These are phyloP conservation scores for Brachionus asplanchnoidis DNA, from an alignment of 1,140 invertebrate species.

Conservation along the genomic window DNA sequence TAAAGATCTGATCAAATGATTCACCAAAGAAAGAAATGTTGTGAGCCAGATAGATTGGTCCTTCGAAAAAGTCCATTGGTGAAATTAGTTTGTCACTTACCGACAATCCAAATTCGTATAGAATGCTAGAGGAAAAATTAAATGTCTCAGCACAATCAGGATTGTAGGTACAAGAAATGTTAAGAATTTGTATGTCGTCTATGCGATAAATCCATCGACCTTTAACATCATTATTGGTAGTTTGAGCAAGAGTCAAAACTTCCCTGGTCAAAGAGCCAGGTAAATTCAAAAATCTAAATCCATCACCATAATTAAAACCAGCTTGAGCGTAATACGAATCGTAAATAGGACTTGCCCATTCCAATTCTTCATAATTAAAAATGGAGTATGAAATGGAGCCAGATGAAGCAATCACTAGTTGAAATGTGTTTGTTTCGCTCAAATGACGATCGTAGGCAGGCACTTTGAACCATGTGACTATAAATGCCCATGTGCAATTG, in stretches of 20 bases:
- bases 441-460: not conserved
- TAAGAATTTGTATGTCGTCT: not conserved
- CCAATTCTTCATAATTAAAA: not conserved
- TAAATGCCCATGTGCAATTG: not conserved
- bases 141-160: no score
- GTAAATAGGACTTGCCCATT: not conserved
- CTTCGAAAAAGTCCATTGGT: no score
- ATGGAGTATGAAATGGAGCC: not conserved
- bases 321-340: no score
- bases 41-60: no score
- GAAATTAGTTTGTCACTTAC: no score
- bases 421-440: not conserved
- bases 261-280: not conserved
- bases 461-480: not conserved
- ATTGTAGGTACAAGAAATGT: not conserved
- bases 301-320: slow-evolving; percentile 17
- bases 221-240: not conserved
- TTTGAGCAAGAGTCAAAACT: not conserved
- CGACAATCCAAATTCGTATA: no score
- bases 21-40: no score
- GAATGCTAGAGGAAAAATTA: no score
- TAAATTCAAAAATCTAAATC: not conserved
- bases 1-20: no score
- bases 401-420: not conserved
- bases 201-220: not conserved